Conservation (phyloP, 2,113 vertebrate species). For the Uria lomvia region DNA sequence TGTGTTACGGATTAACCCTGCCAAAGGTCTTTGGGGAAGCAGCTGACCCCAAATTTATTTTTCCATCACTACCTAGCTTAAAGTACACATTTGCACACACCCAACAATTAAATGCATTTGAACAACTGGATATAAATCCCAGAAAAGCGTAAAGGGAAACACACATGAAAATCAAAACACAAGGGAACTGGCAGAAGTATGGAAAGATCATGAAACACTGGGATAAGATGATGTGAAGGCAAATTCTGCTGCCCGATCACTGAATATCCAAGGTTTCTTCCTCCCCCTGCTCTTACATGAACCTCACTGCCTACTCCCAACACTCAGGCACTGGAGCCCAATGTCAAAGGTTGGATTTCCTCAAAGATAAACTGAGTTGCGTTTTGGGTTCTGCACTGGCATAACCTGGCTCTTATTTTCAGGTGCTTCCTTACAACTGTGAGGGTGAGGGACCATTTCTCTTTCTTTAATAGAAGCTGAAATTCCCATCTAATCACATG, state of each 20-base stretch:
- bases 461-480: conserved; percentile 61
- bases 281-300: neutral
- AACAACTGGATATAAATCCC: neutral
- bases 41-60: neutral
- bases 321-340: neutral
- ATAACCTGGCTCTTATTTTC: conserved; percentile 1
- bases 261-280: neutral
- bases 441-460: conserved; percentile 45
- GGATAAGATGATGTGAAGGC: neutral
- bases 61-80: neutral
- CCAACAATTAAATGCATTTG: neutral
- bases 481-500: conserved; percentile 62
- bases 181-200: neutral
- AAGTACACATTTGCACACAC: neutral
- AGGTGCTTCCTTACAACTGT: conserved; percentile 8
- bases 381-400: neutral
- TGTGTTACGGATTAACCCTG: neutral
- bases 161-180: neutral
- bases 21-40: conserved; percentile 4
- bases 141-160: neutral
- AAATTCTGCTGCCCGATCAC: neutral
- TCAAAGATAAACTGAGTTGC: neutral
- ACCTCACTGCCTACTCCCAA: neutral
- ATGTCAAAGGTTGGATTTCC: neutral
- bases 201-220: neutral